Percentiles rank a stretch among this genome's conserved stretches.
These are phyloP conservation scores for Ptyas mucosa DNA, from an alignment of 2,113 vertebrate species.

Conservation along the genomic window DNA sequence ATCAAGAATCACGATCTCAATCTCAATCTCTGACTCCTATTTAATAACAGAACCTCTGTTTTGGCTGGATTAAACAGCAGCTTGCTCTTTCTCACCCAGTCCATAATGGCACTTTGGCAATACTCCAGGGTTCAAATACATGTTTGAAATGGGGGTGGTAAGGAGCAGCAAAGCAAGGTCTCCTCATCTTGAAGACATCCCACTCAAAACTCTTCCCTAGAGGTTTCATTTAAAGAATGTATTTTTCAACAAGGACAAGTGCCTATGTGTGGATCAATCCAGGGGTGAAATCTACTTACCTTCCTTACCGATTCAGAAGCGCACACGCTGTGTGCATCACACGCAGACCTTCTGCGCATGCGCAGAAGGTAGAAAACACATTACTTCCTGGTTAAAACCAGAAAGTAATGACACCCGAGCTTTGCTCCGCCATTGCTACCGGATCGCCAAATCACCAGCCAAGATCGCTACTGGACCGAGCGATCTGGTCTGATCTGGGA, in stretches of 20 bases:
- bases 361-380: no score
- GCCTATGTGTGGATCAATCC: background rate
- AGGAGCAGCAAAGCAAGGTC: background rate
- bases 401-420: no score
- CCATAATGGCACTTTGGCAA: background rate
- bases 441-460: no score
- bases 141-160: background rate
- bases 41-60: background rate
- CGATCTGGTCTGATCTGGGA: no score
- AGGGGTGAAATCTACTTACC: no score
- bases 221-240: background rate
- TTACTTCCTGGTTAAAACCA: no score
- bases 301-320: no score
- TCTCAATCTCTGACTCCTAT: background rate
- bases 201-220: background rate
- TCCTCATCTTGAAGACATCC: background rate
- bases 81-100: background rate
- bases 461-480: no score
- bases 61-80: background rate
- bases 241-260: background rate
- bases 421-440: no score
- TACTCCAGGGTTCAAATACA: background rate
- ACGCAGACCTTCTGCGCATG: no score
- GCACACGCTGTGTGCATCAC: no score
- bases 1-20: background rate